Evolutionary conservation across 2,888 invertebrate species (phyloP), one percentile per base, ranked within the genome.

Genomic region (Eumacrocentrus americanus): DNA sequence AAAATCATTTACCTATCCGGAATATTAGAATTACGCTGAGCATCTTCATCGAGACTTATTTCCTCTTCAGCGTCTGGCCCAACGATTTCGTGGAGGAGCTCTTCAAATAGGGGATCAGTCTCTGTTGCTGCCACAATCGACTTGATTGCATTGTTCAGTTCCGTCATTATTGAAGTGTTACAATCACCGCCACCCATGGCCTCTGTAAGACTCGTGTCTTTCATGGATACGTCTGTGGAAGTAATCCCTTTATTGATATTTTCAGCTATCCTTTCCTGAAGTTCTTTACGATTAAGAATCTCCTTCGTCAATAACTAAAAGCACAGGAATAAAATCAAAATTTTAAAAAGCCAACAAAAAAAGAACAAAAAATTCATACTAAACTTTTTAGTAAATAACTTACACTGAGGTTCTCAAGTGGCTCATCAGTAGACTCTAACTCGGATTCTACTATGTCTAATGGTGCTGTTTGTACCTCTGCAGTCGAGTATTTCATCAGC

Each of bases 211-310:
- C 63, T 66, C 2, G 72, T 70, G 18, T 77, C 74, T 51, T 63
- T 72, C 44, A 67, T 44, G 14, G 71, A 70, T 11, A 61, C 37
- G 34, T 76, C 76, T 9, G 71, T 63, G 34, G 79, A 77, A 50
- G 75, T 71, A 54, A 78, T 75, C 16, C 81, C 79, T 70, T 78
- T 83, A 65, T 85, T 85, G 52, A 85, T 85, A 67, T 83, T 84
- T 60, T 84, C 82, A 16, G 85, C 84, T 50, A 86, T 80, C 68
- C 83, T 82, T 67, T 84, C 82, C 68, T 84, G 84, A 44, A 85
- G 74, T 78, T 87, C 83, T 9, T 76, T 80, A 65, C 83, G 82
- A 66, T 83, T 81, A 51, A 85, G 68, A 5, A 85, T 71, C 54
- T 83, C 82, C 70, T 82, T 81, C 14, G 82, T 80, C 53, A 84